These are phyloP conservation scores for Lutjanus campechanus DNA, from an alignment of 2,797 vertebrate genomes.

Conservation along the genomic window DNA sequence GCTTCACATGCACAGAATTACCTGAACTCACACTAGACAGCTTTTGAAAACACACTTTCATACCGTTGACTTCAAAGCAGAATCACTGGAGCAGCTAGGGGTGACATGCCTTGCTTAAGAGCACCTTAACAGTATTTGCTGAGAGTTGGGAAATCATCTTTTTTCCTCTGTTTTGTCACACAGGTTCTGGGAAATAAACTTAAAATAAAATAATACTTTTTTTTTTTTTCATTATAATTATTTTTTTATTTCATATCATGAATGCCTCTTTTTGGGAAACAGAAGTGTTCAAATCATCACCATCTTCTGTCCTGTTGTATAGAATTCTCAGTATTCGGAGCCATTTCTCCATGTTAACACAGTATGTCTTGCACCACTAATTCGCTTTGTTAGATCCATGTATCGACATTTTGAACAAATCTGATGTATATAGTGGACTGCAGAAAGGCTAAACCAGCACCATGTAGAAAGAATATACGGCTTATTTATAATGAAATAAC, in stretches of 20 bases:
- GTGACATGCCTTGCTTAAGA: slow-evolving; percentile 24
- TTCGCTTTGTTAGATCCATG: slow-evolving; percentile 78
- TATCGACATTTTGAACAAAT: slow-evolving; percentile 62
- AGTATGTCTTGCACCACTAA: slow-evolving; percentile 77
- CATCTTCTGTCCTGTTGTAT: slow-evolving; percentile 52
- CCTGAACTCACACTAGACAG: slow-evolving; percentile 23
- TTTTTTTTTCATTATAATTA: not conserved
- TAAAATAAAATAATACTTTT: not conserved
- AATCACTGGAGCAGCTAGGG: slow-evolving; percentile 11
- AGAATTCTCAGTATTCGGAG: slow-evolving; percentile 64
- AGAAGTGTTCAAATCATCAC: slow-evolving; percentile 1
- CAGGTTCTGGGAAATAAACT: not conserved
- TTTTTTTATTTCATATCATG: slow-evolving; percentile 5
- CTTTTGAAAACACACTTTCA: slow-evolving; percentile 10
- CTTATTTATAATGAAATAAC: slow-evolving; percentile 79
- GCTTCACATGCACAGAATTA: slow-evolving; percentile 31
- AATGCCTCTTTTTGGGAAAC: not conserved
- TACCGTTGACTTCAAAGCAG: slow-evolving; percentile 10
- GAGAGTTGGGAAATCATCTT: slow-evolving; percentile 45
- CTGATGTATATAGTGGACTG: slow-evolving; percentile 85
- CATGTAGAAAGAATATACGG: slow-evolving; percentile 83
- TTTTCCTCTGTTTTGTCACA: slow-evolving; percentile 18
- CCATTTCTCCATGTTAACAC: slow-evolving; percentile 59
- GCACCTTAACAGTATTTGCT: slow-evolving; percentile 37
- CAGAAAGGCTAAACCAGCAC: slow-evolving; percentile 77